Evolutionary conservation across 1,140 invertebrate genomes (phyloP), one percentile per base, ranked within the genome.

Genomic region (Atta texana): DNA sequence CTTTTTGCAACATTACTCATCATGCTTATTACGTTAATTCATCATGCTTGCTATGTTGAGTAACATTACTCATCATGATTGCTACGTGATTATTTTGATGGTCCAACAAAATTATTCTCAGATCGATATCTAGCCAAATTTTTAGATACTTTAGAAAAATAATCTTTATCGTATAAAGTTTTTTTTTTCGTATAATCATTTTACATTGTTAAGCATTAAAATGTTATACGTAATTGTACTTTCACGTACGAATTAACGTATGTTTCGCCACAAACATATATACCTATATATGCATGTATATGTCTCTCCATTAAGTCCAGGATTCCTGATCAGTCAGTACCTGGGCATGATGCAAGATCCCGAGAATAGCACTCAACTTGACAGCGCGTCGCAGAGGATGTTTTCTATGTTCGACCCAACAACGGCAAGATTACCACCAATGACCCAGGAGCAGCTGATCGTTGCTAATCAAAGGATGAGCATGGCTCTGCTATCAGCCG

Each of bases 341-440:
- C 88, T 89, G 63, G 91, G 90, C 53, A 94, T 95, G 93, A 95
- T 94, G 77, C 94, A 95, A 59, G 94, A 94, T 16, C 31, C 91
- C 28, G 94, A 94, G 2, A 95, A 91, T 90, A 95, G 88, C 91
- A 95, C 64, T 66, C 64, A 66, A 91, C 92, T 94, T 6, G 66
- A 87, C 91, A 95, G 93, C 93, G 93, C 90, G 86, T 93, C 94
- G 3, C 51, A 90, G 1, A 44, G 91, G 18, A 88, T 96, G 74
- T 96, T 95, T 78, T 92, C 95, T 0, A 92, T 93, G 6, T 92
- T 96, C 71, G 92, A 95, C 34, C 93, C 94, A 44, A 91, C 95
- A 0, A 92, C 96, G 95, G 95, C 96, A 94, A 95, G 72, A 95
- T 95, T 66, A 16, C 14, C 49, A 95, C 95, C 7, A 95, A 69